These are phyloP conservation scores for Porites lutea DNA, from an alignment of 64 coral and sea anemone genomes.

Conservation along the genomic window DNA sequence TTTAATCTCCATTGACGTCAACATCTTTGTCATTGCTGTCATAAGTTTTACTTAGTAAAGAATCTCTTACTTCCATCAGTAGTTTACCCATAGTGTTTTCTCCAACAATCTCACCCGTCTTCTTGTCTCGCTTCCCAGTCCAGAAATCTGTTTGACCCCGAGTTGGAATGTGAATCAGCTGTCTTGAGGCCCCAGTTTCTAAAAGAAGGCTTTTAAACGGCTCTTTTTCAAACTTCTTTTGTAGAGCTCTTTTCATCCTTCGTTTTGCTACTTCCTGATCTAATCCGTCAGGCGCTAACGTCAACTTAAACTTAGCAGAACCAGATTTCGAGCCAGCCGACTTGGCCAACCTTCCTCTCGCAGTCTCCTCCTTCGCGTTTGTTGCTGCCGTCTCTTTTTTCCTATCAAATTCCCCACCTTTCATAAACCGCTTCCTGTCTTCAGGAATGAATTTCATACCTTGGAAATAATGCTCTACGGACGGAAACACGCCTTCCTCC, in stretches of 20 bases:
- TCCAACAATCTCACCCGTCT: slow-evolving; percentile 69
- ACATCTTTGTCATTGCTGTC: not conserved
- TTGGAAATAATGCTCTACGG: slow-evolving; percentile 94
- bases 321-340: slow-evolving; percentile 88
- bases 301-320: slow-evolving; percentile 64
- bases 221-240: slow-evolving; percentile 74
- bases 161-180: slow-evolving; percentile 79
- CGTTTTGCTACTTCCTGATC: slow-evolving; percentile 73
- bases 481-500: slow-evolving; percentile 90
- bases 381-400: slow-evolving; percentile 9
- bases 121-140: slow-evolving; percentile 84
- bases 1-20: too few relatives aligned
- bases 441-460: slow-evolving; percentile 90
- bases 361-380: slow-evolving; percentile 31
- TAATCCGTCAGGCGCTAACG: slow-evolving; percentile 62
- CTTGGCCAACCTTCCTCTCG: slow-evolving; percentile 73
- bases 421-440: slow-evolving; percentile 72
- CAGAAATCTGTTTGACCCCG: slow-evolving; percentile 88
- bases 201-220: slow-evolving; percentile 72
- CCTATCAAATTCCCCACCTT: slow-evolving; percentile 70
- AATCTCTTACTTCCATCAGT: slow-evolving; percentile 83
- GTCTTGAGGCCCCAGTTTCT: slow-evolving; percentile 41
- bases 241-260: slow-evolving; percentile 82
- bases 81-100: slow-evolving; percentile 88
- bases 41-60: not conserved